Conservation (phyloP, 1,140 invertebrate genomes). For the Streblospio benedicti region DNA sequence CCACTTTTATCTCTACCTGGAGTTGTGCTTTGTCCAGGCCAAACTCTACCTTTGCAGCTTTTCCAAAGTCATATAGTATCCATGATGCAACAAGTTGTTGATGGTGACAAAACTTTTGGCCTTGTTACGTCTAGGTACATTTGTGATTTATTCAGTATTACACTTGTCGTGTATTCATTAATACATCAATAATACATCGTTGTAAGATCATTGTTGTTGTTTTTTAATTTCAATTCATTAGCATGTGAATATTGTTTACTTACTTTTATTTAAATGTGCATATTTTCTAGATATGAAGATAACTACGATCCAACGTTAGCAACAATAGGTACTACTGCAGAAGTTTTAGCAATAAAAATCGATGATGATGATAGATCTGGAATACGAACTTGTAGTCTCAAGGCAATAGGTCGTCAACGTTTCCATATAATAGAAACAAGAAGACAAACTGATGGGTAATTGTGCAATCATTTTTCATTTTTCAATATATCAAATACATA, state of each 20-base stretch:
- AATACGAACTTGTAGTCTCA: conserved; percentile 41
- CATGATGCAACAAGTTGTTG: conserved; percentile 53
- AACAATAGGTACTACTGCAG: conserved; percentile 60
- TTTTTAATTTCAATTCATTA: not conserved
- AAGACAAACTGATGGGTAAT: conserved; percentile 50
- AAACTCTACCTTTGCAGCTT: conserved; percentile 63
- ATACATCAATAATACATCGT: not conserved
- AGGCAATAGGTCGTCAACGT: conserved; percentile 60
- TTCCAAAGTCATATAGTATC: conserved; percentile 50
- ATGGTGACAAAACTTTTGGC: conserved; percentile 57
- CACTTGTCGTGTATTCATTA: not conserved
- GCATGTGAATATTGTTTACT: not conserved
- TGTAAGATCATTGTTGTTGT: not conserved
- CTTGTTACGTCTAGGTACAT: conserved; percentile 50
- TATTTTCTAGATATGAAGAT: not conserved
- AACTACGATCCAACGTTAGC: conserved; percentile 21
- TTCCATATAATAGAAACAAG: conserved; percentile 53
- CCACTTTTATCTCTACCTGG: conserved; percentile 55
- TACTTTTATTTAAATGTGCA: conserved; percentile 5
- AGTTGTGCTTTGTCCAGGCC: conserved; percentile 61
- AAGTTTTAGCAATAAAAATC: conserved; percentile 59
- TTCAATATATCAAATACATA: not conserved
- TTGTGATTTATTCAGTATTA: not conserved
- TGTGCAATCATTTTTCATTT: too few species aligned
- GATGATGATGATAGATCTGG: conserved; percentile 46